Evolutionary conservation across 2,113 vertebrate genomes (phyloP), one percentile per base, ranked within the genome.

Genomic region (Alosa alosa): DNA sequence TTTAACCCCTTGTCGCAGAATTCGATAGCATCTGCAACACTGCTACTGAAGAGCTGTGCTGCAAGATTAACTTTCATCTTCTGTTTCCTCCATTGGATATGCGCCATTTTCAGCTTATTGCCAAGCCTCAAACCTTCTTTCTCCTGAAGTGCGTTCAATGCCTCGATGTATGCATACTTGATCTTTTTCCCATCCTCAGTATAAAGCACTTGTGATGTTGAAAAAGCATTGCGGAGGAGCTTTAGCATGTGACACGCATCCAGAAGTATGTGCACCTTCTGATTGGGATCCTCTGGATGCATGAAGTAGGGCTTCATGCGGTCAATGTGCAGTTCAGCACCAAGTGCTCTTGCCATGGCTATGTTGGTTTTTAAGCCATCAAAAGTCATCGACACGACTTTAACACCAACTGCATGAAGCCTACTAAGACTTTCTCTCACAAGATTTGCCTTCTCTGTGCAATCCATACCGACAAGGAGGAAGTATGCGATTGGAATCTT

Each of bases 311-410:
- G 50, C 68, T 82, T 83, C 57, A 84, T 84, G 78, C 49, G 45
- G 39, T 81, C 45, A 25, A 81, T 52, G 7, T 86, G 25, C n/a
- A 88, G 18, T 17, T 39, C 7, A 7, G 87, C 50, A 18, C 81
- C 84, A 47, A 88, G 72, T 20, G 36, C 72, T 60, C 46, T 60
- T 20, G 57, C 57, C 57, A 60, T 57, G 52, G 52, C 52, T 15
- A 86, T 64, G 31, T 85, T 72, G n/a, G 60, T 55, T 60, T 86
- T 85, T 18, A 84, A 81, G 22, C 83, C 85, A 88, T 86, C 83
- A 82, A 81, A 88, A 4, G 39, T 85, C 20, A 86, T 47, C 17
- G 83, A 88, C 18, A 88, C 81, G 18, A 57, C 81, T 18, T 52
- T 41, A 8, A 86, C 85, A 39, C 85, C 83, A 83, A 83, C 39